Evolutionary conservation across 2,797 vertebrate genomes (phyloP), one percentile per base, ranked within the genome.

Genomic region (Cirrhinus molitorella): DNA sequence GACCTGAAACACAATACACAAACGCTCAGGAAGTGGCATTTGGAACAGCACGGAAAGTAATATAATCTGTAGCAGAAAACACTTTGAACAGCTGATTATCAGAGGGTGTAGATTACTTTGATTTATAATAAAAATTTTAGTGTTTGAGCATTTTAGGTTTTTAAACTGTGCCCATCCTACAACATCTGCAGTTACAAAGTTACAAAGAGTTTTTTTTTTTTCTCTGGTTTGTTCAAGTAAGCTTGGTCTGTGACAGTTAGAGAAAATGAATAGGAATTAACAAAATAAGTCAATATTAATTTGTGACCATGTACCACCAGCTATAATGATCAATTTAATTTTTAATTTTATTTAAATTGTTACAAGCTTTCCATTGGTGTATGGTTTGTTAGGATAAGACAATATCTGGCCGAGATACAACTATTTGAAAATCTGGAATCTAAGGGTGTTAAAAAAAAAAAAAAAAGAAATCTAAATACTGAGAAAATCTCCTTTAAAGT

Each of bases 1-100:
- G 90, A 99, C 98, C 98, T 99, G 86, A 79, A 81, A 78, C 1
- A 79, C 17, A 49, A 71, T 14, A 53, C 19, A 68, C 0, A 2
- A 11, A 45, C 5, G 43, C 10, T 65, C 37, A 77, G 55, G 34
- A 61, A 59, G 40, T 19, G 14, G 17, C 34, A 49, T 53, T n/a
- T 8, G 25, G 37, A 53, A 19, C 57, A 59, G 19, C 5, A 31
- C 17, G 34, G 51, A 23, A 25, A 81, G 40, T 13, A 19, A 17
- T 31, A 17, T 61, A 3, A 76, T 53, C 55, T 68, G 31, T 25
- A 55, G 59, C 14, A 17, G 11, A 71, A 21, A 63, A 3, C 3
- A 11, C 17, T 79, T 74, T 1, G 16, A 5, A 17, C 13, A 37
- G 45, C 43, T 51, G 19, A 51, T 34, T 11, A 47, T 34, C 59